These are phyloP conservation scores for Alcis repandata DNA, from an alignment of 2,888 invertebrate genomes.

Conservation along the genomic window DNA sequence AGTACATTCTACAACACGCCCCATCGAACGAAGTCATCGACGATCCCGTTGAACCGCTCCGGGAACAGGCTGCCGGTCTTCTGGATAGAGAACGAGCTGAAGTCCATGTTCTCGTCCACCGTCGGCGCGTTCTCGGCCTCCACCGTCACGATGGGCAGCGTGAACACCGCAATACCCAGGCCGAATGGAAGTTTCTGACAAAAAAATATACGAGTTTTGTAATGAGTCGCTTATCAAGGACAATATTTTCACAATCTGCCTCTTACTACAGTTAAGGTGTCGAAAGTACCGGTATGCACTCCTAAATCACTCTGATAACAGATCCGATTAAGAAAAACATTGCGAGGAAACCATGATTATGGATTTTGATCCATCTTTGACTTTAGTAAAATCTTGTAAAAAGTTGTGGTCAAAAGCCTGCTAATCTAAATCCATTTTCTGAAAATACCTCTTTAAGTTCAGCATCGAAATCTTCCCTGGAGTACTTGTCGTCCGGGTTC, in stretches of 20 bases:
- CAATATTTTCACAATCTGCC: too few relatives aligned
- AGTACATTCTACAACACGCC: slow-evolving; percentile 46
- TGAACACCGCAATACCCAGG: slow-evolving; percentile 53
- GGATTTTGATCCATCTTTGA: too few relatives aligned
- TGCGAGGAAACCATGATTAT: too few relatives aligned
- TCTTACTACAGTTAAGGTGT: too few relatives aligned
- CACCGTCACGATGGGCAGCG: slow-evolving; percentile 61
- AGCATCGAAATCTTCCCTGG: slow-evolving; percentile 60
- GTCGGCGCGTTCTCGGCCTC: slow-evolving; percentile 57
- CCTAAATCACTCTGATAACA: too few relatives aligned
- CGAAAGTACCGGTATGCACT: too few relatives aligned
- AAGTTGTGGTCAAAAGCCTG: too few relatives aligned
- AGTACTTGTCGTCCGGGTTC: slow-evolving; percentile 57
- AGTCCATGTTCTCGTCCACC: slow-evolving; percentile 47
- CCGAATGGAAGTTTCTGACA: slow-evolving; percentile 65
- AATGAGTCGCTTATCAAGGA: too few relatives aligned
- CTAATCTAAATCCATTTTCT: background rate
- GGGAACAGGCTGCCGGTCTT: slow-evolving; percentile 56
- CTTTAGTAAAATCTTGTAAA: too few relatives aligned
- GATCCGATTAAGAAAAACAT: too few relatives aligned
- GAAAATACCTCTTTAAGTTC: slow-evolving; percentile 57
- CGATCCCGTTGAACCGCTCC: slow-evolving; percentile 62
- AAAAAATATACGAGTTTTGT: too few relatives aligned
- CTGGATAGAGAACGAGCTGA: slow-evolving; percentile 50
- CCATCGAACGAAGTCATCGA: slow-evolving; percentile 64